Conservation (phyloP, 1,140 invertebrate genomes). For the Geopemphigus sp. region DNA sequence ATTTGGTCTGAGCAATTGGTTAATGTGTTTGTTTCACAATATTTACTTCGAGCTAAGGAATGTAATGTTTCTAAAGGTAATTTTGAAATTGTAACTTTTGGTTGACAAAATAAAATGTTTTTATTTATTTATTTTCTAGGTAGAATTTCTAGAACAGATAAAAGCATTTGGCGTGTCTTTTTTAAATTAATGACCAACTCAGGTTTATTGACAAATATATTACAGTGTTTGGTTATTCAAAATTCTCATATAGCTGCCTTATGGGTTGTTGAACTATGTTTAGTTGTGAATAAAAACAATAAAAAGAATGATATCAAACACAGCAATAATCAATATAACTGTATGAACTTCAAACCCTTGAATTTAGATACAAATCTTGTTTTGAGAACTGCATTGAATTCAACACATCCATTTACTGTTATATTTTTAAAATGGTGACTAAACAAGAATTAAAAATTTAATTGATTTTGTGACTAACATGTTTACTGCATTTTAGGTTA, state of each 20-base stretch:
- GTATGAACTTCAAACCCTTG: not conserved
- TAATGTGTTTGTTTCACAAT: conserved; percentile 12
- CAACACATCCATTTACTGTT: conserved; percentile 6
- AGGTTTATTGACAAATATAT: conserved; percentile 16
- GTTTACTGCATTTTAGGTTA: conserved; percentile 3
- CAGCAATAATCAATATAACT: not conserved
- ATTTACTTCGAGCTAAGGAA: conserved; percentile 22
- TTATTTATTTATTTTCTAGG: conserved; percentile 12
- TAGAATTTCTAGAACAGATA: conserved; percentile 21
- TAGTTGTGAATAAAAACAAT: conserved; percentile 2
- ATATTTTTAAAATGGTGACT: conserved; percentile 46
- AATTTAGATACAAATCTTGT: conserved; percentile 28
- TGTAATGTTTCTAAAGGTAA: conserved; percentile 33
- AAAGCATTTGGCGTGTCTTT: conserved; percentile 9
- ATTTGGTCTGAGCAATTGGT: not conserved
- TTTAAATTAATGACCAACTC: not conserved
- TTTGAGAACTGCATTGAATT: conserved; percentile 19
- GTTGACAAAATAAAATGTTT: not conserved
- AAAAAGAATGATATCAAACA: not conserved
- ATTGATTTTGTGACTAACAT: not conserved
- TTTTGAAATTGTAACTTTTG: not conserved
- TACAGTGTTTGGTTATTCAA: conserved; percentile 32
- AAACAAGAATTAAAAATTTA: not conserved
- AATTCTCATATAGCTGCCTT: conserved; percentile 19
- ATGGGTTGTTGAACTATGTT: conserved; percentile 35